Conservation (phyloP, 2,888 invertebrate genomes). For the Coenonympha glycerion region DNA sequence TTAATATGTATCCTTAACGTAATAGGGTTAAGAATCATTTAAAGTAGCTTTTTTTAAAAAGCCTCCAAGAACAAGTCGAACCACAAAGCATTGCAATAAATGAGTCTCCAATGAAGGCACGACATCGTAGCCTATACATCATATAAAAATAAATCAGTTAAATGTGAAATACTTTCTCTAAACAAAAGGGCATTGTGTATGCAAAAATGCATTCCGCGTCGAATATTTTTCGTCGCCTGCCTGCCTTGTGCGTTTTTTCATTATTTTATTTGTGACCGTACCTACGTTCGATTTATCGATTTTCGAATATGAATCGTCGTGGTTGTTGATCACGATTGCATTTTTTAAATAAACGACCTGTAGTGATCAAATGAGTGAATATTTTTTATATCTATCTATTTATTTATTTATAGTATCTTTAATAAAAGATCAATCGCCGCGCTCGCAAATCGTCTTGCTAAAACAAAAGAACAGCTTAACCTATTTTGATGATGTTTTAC, state of each 20-base stretch:
- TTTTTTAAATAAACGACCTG: constrained; percentile 38
- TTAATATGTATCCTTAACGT: background rate
- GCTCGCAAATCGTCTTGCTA: no score
- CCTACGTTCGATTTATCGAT: constrained; percentile 61
- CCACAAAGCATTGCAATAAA: constrained; percentile 10
- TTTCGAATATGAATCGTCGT: constrained; percentile 57
- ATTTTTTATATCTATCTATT: background rate
- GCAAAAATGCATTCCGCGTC: constrained; percentile 70
- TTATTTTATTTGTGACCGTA: constrained; percentile 52
- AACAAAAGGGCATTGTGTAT: constrained; percentile 74
- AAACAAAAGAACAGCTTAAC: no score
- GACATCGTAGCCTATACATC: constrained; percentile 59
- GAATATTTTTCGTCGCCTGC: constrained; percentile 74
- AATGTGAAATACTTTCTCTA: constrained; percentile 76
- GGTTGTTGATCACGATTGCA: constrained; percentile 66
- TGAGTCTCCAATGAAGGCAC: constrained; percentile 34
- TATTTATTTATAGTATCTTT: no score
- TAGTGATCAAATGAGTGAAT: background rate
- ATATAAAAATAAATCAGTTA: constrained; percentile 72
- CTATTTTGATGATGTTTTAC: no score
- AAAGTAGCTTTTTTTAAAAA: background rate
- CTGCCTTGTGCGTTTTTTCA: constrained; percentile 43
- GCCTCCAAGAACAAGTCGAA: constrained; percentile 9
- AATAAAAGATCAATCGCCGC: no score
- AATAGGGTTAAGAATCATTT: background rate